These are phyloP conservation scores for Diacarnus erythraeanus DNA, from an alignment of 37 sponge, comb jelly and placozoan species.

Conservation along the genomic window DNA sequence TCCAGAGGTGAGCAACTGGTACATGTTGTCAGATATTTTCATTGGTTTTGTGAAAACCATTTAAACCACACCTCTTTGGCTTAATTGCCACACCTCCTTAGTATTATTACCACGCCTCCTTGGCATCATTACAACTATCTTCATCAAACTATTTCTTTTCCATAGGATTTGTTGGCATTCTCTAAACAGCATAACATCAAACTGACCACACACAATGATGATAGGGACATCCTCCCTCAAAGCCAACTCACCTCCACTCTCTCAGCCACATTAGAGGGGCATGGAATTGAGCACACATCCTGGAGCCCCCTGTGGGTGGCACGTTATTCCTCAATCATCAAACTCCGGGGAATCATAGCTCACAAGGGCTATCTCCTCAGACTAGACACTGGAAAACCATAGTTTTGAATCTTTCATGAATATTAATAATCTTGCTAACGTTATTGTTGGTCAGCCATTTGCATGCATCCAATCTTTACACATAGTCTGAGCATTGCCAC, in stretches of 20 bases:
- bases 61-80: no score
- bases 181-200: constrained; percentile 15
- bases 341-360: constrained; percentile 51
- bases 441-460: no score
- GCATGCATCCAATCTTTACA: no score
- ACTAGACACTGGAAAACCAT: neutral
- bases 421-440: no score
- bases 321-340: constrained; percentile 39
- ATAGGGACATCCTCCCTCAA: constrained; percentile 39
- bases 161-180: constrained; percentile 42
- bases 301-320: constrained; percentile 51
- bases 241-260: constrained; percentile 16
- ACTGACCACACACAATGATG: constrained; percentile 62
- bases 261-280: neutral
- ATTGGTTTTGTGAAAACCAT: no score
- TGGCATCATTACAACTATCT: no score
- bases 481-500: no score
- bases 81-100: neutral
- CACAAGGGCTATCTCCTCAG: constrained; percentile 46
- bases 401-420: no score
- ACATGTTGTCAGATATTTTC: no score
- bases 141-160: neutral
- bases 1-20: constrained; percentile 46
- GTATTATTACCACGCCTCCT: neutral
- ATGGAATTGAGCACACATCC: constrained; percentile 2